Base-by-base conservation (phyloP, 2,888 invertebrate species). In the Hypolimnas misippus region DNA sequence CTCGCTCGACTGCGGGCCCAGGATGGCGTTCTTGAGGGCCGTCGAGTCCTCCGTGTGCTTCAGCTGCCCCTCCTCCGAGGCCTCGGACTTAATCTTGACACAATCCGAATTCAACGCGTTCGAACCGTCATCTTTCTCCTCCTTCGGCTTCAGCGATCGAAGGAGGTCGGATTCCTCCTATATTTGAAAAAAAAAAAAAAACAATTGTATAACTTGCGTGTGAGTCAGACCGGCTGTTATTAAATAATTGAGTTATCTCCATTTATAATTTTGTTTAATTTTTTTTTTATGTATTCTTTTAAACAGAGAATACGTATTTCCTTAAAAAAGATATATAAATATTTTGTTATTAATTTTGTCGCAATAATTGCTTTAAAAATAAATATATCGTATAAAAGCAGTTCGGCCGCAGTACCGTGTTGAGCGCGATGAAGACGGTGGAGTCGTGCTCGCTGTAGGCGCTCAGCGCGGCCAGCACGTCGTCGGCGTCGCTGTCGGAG, bases 101-200 rank as follows among this genome's bases (percentile, higher is more conserved):
- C 72, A 72, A 1, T 81, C 79, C n/a, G 78, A 44, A 49, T n/a
- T 63, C 21, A 77, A 74, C 1, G 68, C 60, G 14, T 56, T 68
- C 3, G n/a, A n/a, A n/a, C 73, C 67, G 16, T 86, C 93, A 4
- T 93, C 93, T 67, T 93, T 93, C 63, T 95, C 94, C 53, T 94
- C 94, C 81, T 95, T 95, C 0, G 94, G 93, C 73, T 93, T 94
- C 29, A 95, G 87, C 10, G 95, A 93, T 63, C 94, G 94, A 55
- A 96, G 93, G 4, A 95, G 93, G 73, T 95, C 95, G 16, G 95
- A 75, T 86, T 96, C 96, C 70, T 96, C 96, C 93, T 95, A 82
- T n/a, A 40, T 12, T 17, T 0, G 7, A 46, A n/a, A n/a, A 61
- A 57, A 57, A 33, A 19, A 4, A 29, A 7, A 7, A 40, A 1